Evolutionary conservation across 2,797 vertebrate genomes (phyloP).

Genomic region (Xenops minutus): DNA sequence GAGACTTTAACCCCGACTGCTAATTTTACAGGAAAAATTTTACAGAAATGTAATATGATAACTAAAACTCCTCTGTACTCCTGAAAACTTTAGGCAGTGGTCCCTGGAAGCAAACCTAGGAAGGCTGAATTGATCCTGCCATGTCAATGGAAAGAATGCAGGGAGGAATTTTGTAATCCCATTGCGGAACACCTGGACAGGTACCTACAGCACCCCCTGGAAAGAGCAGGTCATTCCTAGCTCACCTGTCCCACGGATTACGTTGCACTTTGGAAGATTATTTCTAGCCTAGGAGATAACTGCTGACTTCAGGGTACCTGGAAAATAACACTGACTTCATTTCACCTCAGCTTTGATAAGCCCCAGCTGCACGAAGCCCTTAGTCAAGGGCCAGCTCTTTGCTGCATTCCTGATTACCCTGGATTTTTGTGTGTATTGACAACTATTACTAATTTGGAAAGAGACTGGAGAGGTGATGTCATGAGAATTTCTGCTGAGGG

Average conservation of each 20-base stretch:
- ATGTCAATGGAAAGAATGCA: slow-evolving; percentile 74
- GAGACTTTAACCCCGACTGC: background rate
- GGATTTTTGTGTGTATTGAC: background rate
- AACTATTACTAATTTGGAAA: background rate
- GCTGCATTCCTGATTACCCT: background rate
- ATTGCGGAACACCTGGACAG: slow-evolving; percentile 73
- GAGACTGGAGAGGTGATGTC: background rate
- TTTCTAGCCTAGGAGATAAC: background rate
- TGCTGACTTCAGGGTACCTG: background rate
- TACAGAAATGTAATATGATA: background rate
- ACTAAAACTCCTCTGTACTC: background rate
- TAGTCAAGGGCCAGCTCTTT: background rate
- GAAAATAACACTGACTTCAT: background rate
- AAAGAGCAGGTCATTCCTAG: background rate
- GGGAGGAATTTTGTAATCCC: slow-evolving; percentile 78
- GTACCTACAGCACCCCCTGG: slow-evolving; percentile 65
- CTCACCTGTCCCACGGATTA: background rate
- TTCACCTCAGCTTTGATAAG: background rate
- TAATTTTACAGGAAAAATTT: background rate
- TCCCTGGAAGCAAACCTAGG: slow-evolving; percentile 66
- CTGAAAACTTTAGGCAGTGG: slow-evolving; percentile 40
- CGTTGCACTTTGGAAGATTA: background rate
- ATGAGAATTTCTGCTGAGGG: background rate
- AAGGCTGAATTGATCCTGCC: slow-evolving; percentile 65
- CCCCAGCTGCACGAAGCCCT: background rate